phyloP scores from a whole-genome alignment of 2,113 vertebrate genomes.

The Amazona vittata region DNA sequence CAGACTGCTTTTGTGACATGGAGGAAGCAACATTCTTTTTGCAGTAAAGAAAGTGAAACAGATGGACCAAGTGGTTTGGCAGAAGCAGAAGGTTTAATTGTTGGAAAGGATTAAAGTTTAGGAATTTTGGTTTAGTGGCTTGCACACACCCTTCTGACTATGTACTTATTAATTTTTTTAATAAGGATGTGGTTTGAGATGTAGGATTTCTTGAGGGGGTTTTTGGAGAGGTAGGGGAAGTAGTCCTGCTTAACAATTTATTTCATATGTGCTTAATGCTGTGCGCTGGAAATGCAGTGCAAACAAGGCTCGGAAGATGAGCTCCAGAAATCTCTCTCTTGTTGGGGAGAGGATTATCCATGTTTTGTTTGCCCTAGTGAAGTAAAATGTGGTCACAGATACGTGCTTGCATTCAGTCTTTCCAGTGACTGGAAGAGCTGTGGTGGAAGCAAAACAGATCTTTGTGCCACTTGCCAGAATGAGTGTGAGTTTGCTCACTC shows the following conservation, averaged over 20 bases:
- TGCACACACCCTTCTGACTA: constrained; percentile 52
- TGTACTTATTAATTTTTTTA: constrained; percentile 52
- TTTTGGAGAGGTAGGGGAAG: neutral
- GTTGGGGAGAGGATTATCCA: neutral
- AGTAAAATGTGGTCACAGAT: neutral
- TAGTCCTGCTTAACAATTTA: neutral
- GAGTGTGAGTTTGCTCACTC: neutral
- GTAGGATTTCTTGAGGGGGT: neutral
- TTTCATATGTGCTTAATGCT: neutral
- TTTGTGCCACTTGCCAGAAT: accelerated
- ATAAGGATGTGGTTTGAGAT: constrained; percentile 62
- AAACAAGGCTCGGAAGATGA: neutral
- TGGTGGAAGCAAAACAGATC: neutral
- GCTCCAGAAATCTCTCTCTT: neutral
- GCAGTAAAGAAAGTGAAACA: constrained; percentile 34
- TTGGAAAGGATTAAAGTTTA: constrained; percentile 56
- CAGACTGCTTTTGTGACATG: neutral
- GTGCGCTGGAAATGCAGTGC: neutral
- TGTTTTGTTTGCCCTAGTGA: neutral
- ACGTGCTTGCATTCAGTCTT: neutral
- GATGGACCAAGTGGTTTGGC: constrained; percentile 58
- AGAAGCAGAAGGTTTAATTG: constrained; percentile 44
- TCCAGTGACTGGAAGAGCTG: neutral
- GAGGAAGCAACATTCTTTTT: neutral
- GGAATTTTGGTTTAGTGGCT: constrained; percentile 51